Conservation (phyloP, 2,888 invertebrate genomes). For the Caradrina clavipalpis region DNA sequence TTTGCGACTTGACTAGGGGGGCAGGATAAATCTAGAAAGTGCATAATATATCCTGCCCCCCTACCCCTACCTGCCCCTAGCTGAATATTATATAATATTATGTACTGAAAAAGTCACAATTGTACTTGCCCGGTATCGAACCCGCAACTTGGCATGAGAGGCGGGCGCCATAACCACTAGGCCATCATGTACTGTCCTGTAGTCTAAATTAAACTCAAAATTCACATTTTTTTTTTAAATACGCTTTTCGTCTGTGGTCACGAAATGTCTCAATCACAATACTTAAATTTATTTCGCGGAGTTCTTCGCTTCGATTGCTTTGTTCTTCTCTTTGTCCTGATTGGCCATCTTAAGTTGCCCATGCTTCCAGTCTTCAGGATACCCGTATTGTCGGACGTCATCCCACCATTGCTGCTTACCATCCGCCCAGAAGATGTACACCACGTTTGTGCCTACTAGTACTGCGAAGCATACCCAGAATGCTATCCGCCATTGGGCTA, state of each 20-base stretch:
- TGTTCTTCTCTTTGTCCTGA: conserved; percentile 82
- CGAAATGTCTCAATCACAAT: conserved; percentile 17
- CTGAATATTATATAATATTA: no score
- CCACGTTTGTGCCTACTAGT: conserved; percentile 91
- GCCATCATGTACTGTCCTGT: not conserved
- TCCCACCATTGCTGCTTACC: conserved; percentile 95
- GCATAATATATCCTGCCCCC: no score
- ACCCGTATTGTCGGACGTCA: conserved; percentile 89
- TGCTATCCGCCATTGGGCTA: conserved; percentile 93
- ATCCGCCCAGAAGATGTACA: conserved; percentile 93
- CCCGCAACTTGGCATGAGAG: no score
- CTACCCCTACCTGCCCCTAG: no score
- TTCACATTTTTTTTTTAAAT: not conserved
- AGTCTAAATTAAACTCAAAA: not conserved
- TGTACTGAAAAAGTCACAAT: no score
- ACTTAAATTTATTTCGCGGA: conserved; percentile 46
- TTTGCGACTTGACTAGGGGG: no score
- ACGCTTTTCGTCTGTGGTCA: conserved; percentile 11
- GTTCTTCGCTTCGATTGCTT: conserved; percentile 76
- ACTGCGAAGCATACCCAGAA: conserved; percentile 94
- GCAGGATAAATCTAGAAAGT: no score
- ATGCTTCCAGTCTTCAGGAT: conserved; percentile 85
- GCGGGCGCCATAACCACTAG: no score
- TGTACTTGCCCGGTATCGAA: no score
- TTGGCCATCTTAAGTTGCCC: conserved; percentile 78